Conservation (phyloP, 2,888 invertebrate genomes). For the Drosophila mimetica region DNA sequence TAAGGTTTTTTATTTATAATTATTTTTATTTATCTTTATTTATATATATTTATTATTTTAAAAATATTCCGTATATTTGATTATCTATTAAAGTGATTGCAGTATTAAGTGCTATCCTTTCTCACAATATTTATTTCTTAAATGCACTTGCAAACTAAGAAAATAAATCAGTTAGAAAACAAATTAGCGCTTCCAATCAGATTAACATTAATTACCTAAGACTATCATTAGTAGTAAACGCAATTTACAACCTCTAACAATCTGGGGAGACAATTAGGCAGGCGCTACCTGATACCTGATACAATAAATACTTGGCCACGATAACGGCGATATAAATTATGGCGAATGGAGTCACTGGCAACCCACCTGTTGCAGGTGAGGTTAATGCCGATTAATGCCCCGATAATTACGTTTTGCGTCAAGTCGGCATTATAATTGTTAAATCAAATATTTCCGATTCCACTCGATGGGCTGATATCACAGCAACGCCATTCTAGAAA, state of each 20-base stretch:
- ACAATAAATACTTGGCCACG: neutral
- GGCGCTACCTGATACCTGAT: neutral
- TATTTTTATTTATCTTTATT: too few relatives aligned
- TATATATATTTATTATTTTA: too few relatives aligned
- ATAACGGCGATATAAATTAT: neutral
- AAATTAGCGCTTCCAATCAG: too few relatives aligned
- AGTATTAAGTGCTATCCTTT: too few relatives aligned
- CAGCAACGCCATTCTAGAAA: slow-evolving; percentile 7
- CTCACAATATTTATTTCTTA: too few relatives aligned
- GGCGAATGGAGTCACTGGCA: neutral
- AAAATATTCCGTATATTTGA: too few relatives aligned
- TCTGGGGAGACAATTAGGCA: too few relatives aligned
- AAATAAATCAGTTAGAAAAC: too few relatives aligned
- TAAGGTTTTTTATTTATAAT: too few relatives aligned
- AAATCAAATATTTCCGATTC: slow-evolving; percentile 40
- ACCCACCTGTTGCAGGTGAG: slow-evolving; percentile 2
- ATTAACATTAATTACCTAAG: neutral
- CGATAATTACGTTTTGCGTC: slow-evolving; percentile 13
- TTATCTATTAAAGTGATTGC: too few relatives aligned
- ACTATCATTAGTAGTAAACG: neutral
- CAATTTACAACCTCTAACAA: neutral
- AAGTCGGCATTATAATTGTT: slow-evolving; percentile 36
- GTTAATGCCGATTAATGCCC: neutral
- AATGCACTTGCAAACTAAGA: too few relatives aligned
- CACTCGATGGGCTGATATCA: slow-evolving; percentile 17